phyloP scores from a whole-genome alignment of 2,888 invertebrate genomes.

The Sialis lutaria region DNA sequence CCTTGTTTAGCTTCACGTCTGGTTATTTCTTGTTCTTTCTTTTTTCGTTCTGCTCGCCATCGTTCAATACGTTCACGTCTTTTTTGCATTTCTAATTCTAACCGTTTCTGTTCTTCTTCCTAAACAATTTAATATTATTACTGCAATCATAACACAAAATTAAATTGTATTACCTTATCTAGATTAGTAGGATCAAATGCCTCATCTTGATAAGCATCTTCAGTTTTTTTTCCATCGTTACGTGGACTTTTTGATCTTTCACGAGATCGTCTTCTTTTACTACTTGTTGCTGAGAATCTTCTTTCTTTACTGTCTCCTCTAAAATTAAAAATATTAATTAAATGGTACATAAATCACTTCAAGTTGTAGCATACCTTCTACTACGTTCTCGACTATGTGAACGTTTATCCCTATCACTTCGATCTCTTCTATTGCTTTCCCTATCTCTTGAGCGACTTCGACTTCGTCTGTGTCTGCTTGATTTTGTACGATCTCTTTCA shows the following conservation, averaged over 20 bases:
- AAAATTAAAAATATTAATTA: slow-evolving; percentile 6
- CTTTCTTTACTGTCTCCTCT: slow-evolving; percentile 47
- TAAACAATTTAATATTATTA: slow-evolving; percentile 19
- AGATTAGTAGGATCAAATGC: slow-evolving; percentile 54
- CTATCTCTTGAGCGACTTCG: slow-evolving; percentile 38
- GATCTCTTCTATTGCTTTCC: slow-evolving; percentile 26
- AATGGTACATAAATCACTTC: slow-evolving; percentile 2
- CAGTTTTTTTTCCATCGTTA: slow-evolving; percentile 36
- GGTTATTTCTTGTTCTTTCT: slow-evolving; percentile 63
- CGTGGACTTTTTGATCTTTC: slow-evolving; percentile 36
- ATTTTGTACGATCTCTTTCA: slow-evolving; percentile 32
- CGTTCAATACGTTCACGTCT: slow-evolving; percentile 87
- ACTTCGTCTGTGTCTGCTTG: slow-evolving; percentile 43
- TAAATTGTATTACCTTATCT: slow-evolving; percentile 40
- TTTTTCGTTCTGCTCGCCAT: slow-evolving; percentile 87
- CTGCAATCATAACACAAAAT: not conserved
- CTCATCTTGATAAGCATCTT: slow-evolving; percentile 24
- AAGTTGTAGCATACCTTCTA: slow-evolving; percentile 9
- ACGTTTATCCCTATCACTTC: slow-evolving; percentile 17
- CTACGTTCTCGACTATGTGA: slow-evolving; percentile 18
- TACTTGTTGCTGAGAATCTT: slow-evolving; percentile 35
- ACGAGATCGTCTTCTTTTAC: slow-evolving; percentile 19
- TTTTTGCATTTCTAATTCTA: slow-evolving; percentile 93
- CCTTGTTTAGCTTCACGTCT: slow-evolving; percentile 60
- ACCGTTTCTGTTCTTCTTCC: slow-evolving; percentile 77